A percentile compares a stretch with the other conserved stretches of the same genome.
These are phyloP conservation scores for Lontra canadensis DNA, from an alignment of 2,113 vertebrate genomes.

Conservation along the genomic window DNA sequence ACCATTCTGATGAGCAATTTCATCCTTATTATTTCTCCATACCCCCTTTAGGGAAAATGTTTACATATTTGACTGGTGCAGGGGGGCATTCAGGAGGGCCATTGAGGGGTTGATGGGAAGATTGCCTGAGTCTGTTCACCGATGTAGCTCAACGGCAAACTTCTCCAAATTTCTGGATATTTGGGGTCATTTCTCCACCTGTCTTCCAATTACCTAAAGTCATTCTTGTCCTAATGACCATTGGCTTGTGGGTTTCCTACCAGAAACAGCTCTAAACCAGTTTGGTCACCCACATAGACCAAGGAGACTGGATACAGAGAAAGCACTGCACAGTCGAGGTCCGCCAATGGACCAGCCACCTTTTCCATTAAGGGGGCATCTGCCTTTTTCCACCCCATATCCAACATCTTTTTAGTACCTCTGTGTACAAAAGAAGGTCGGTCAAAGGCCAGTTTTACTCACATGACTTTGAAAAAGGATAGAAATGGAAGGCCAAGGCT, in stretches of 20 bases:
- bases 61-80: not conserved
- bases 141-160: not conserved
- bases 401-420: not conserved
- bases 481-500: not conserved
- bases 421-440: not conserved
- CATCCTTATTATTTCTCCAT: not conserved
- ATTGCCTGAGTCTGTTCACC: not conserved
- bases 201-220: not conserved
- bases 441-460: not conserved
- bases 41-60: not conserved
- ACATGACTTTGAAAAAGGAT: not conserved
- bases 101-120: not conserved
- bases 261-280: not conserved
- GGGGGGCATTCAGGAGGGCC: not conserved
- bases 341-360: not conserved
- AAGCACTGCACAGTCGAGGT: not conserved
- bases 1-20: constrained; percentile 8
- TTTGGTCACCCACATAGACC: not conserved
- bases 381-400: not conserved
- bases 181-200: not conserved
- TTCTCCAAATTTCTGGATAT: not conserved
- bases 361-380: no score
- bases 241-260: not conserved
- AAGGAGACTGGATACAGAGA: not conserved
- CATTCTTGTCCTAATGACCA: not conserved